Evolutionary conservation across 2,888 invertebrate genomes (phyloP), one percentile per base, ranked within the genome.

Genomic region (Lymantria monacha): DNA sequence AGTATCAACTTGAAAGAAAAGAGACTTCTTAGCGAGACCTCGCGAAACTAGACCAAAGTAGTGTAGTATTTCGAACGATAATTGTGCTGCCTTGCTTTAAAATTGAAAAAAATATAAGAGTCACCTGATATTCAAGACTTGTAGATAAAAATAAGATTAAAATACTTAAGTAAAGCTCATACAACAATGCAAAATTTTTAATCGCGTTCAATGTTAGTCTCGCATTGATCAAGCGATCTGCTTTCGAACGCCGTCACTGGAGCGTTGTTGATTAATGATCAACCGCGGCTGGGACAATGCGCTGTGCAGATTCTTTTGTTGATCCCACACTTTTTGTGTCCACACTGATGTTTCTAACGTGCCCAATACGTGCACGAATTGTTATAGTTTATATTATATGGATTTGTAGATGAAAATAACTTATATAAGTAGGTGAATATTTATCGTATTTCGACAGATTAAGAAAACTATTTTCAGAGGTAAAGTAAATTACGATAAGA

Each of bases 251-350:
- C 68, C 76, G 81, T 66, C 87, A 86, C 72, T 74, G 79, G 76
- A 86, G 84, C 90, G 90, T 86, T 83, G 73, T 72, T 91, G 90
- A 91, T 89, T 86, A 91, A 91, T 91, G 89, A 84, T 81, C 69
- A 51, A 22, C 37, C 57, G 59, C 58, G 68, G 67, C 67, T 71
- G 66, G 81, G 81, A 91, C 90, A 91, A 90, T 88, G 81, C 84
- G 82, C 74, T 77, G 79, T 85, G 87, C 86, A 84, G 81, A 90
- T 87, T 89, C 90, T 87, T 89, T 91, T 90, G 88, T 87, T 76
- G 79, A 75, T 74, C 76, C 72, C 72, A 72, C 70, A 77, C 72
- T 89, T 89, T 90, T 89, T 90, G 86, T 89, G 83, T 81, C 85
- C 84, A 82, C 86, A 79, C 74, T 77, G 84, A 84, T 85, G 85